Evolutionary conservation across 2,888 invertebrate genomes (phyloP).

Genomic region (Rotaria socialis): DNA sequence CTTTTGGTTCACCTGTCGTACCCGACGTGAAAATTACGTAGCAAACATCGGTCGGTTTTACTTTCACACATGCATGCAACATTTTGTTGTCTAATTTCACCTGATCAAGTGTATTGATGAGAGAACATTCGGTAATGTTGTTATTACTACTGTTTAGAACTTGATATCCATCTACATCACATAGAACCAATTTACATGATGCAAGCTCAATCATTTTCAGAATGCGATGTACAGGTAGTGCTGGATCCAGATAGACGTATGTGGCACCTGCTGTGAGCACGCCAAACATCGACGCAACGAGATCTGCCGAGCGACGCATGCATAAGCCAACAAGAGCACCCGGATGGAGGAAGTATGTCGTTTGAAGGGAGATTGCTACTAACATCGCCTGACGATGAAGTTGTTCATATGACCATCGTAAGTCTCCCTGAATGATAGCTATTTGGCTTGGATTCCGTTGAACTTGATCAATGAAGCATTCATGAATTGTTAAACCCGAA

Average conservation of each 20-base stretch:
- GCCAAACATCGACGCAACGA: not conserved
- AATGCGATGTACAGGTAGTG: not conserved
- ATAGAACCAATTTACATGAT: fast-evolving
- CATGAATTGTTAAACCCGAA: no score
- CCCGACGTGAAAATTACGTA: not conserved
- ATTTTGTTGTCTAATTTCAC: not conserved
- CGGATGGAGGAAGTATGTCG: no score
- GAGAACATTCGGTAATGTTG: not conserved
- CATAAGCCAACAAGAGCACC: not conserved
- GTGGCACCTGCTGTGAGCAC: not conserved
- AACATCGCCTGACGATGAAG: no score
- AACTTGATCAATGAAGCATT: no score
- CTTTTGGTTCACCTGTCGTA: not conserved
- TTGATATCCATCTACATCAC: not conserved
- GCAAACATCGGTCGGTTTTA: not conserved
- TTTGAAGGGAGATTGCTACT: no score
- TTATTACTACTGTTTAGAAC: not conserved
- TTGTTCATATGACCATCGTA: no score
- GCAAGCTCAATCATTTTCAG: not conserved
- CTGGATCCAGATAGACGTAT: not conserved
- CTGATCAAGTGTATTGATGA: no score
- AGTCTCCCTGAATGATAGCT: no score
- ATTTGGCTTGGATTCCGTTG: no score
- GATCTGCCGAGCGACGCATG: not conserved
- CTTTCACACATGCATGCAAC: no score